A percentile compares a stretch with the other conserved stretches of the same genome.
Evolutionary conservation across 53 echinoderm and acorn worm genomes (phyloP).

Genomic region (Echinarachnius parma): DNA sequence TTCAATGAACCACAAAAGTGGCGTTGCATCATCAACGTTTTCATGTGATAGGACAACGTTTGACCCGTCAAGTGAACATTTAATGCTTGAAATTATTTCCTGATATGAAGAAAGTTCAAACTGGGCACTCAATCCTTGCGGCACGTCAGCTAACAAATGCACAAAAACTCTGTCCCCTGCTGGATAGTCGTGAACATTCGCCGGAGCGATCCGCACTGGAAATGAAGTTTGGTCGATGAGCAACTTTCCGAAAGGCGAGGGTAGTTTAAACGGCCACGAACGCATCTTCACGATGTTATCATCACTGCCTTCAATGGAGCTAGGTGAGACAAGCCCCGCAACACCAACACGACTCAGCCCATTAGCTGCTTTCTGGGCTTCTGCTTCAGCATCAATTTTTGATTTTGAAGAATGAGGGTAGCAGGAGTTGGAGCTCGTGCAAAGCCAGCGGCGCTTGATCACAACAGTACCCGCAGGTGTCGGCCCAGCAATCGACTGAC

Average conservation of each 20-base stretch:
- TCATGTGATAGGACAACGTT: constrained; percentile 2
- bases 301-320: no score
- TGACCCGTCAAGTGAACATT: constrained; percentile 7
- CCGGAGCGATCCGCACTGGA: constrained; percentile 23
- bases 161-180: constrained; percentile 42
- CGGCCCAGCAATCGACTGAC: no score
- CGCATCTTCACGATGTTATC: constrained; percentile 10
- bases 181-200: constrained; percentile 35
- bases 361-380: no score
- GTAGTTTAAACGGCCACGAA: constrained; percentile 32
- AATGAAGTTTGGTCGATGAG: constrained; percentile 9
- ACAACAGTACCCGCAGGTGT: no score
- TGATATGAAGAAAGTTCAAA: constrained; percentile 1
- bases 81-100: neutral
- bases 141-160: constrained; percentile 6
- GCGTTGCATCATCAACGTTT: neutral
- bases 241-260: constrained; percentile 28
- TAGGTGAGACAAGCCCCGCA: no score
- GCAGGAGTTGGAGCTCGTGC: no score
- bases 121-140: neutral
- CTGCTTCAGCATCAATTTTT: no score
- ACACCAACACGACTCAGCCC: no score
- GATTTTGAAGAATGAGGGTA: no score
- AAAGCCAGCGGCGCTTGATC: no score
- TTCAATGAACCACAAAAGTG: constrained; percentile 26